Conservation (phyloP, 1,140 invertebrate genomes). For the Listronotus bonariensis region DNA sequence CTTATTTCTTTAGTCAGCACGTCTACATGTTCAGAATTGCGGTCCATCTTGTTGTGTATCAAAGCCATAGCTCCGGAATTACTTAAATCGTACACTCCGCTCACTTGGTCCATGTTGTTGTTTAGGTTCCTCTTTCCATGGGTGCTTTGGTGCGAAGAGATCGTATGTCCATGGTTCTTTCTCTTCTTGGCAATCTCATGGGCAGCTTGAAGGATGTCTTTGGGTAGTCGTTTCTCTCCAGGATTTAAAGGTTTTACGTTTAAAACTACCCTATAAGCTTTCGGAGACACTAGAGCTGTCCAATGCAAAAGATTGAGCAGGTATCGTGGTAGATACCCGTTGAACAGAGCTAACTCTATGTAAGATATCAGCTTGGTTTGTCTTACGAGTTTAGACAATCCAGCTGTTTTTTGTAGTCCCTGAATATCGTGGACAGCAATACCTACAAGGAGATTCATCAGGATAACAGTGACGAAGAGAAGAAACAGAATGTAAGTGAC, state of each 20-base stretch:
- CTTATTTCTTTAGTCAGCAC: slow-evolving; percentile 64
- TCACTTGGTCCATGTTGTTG: slow-evolving; percentile 60
- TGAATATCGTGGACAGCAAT: slow-evolving; percentile 83
- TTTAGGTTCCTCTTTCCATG: slow-evolving; percentile 66
- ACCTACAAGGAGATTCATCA: slow-evolving; percentile 81
- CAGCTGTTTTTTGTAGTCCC: slow-evolving; percentile 75
- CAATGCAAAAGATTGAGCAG: slow-evolving; percentile 72
- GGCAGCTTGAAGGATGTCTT: slow-evolving; percentile 74
- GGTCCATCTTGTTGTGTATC: slow-evolving; percentile 65
- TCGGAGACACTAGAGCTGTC: slow-evolving; percentile 74
- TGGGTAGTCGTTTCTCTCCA: slow-evolving; percentile 75
- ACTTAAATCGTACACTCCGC: slow-evolving; percentile 58
- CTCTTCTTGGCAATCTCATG: slow-evolving; percentile 75
- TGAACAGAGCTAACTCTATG: slow-evolving; percentile 71
- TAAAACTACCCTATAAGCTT: slow-evolving; percentile 75
- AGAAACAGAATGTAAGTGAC: slow-evolving; percentile 75
- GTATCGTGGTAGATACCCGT: slow-evolving; percentile 72
- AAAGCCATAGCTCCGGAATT: slow-evolving; percentile 56
- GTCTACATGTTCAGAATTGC: slow-evolving; percentile 65
- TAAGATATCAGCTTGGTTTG: slow-evolving; percentile 78
- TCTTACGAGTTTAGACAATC: slow-evolving; percentile 73
- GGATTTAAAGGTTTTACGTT: slow-evolving; percentile 81
- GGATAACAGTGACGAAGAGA: slow-evolving; percentile 77
- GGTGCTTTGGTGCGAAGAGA: slow-evolving; percentile 57
- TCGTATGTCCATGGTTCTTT: slow-evolving; percentile 68